Evolutionary conservation across 2,888 invertebrate species (phyloP).

Genomic region (Archips xylosteana): DNA sequence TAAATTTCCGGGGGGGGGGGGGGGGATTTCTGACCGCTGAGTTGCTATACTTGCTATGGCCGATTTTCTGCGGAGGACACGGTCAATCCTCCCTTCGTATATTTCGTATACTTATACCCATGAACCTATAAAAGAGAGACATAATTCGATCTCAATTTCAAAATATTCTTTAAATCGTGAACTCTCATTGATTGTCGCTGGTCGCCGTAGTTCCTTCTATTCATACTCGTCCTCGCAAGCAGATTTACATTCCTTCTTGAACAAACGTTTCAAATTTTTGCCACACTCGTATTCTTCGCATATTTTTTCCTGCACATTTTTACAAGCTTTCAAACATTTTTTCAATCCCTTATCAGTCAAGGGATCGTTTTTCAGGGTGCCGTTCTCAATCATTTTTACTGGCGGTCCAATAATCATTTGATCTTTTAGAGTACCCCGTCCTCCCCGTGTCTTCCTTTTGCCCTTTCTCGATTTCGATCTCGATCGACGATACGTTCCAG

Average conservation of each 20-base stretch:
- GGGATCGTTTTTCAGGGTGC: too few relatives aligned
- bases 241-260: background rate
- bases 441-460: background rate
- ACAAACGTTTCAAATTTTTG: background rate
- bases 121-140: too few relatives aligned
- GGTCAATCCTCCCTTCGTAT: too few relatives aligned
- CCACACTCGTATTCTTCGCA: background rate
- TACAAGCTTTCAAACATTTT: background rate
- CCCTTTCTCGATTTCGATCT: background rate
- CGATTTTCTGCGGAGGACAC: too few relatives aligned
- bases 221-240: background rate
- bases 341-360: background rate
- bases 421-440: too few relatives aligned
- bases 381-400: too few relatives aligned
- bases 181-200: background rate
- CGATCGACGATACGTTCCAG: background rate
- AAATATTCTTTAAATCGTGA: background rate
- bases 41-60: too few relatives aligned
- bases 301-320: background rate
- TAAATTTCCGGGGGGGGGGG: too few relatives aligned
- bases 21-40: too few relatives aligned
- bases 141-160: background rate
- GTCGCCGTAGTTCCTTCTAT: too few relatives aligned
- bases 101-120: too few relatives aligned
- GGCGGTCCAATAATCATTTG: too few relatives aligned